A percentile compares a stretch with the other conserved stretches of the same genome.
Conservation (phyloP, 2,797 vertebrate species). For the Malacoraja senta region DNA sequence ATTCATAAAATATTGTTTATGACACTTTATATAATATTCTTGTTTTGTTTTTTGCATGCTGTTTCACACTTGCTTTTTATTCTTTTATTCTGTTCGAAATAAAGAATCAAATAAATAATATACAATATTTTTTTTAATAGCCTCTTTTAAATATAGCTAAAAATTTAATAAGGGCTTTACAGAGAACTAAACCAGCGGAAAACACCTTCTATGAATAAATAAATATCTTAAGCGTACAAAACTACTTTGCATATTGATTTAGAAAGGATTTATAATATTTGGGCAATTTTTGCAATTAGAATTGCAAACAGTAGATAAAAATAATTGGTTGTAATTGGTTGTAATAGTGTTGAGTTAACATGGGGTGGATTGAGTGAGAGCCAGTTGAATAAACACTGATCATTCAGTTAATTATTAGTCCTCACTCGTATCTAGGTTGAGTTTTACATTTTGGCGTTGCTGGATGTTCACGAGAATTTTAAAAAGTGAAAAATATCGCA, state of each 20-base stretch:
- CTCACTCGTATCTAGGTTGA: not conserved
- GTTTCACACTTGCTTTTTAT: too few relatives aligned
- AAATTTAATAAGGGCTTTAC: too few relatives aligned
- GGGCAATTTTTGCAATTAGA: slow-evolving; percentile 24
- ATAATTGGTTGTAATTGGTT: slow-evolving; percentile 15
- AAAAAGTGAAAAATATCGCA: not conserved
- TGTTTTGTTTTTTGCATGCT: too few relatives aligned
- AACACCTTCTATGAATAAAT: not conserved
- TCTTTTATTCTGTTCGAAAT: too few relatives aligned
- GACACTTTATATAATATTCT: too few relatives aligned
- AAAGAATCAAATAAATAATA: too few relatives aligned
- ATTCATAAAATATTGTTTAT: too few relatives aligned
- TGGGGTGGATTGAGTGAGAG: not conserved
- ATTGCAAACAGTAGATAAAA: slow-evolving; percentile 4
- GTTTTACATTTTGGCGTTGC: not conserved
- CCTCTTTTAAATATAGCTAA: too few relatives aligned
- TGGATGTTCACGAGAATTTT: not conserved
- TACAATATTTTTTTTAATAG: too few relatives aligned
- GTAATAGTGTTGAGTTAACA: not conserved
- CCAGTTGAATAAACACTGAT: not conserved
- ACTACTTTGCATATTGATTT: not conserved
- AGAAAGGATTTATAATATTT: slow-evolving; percentile 3
- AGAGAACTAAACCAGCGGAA: not conserved
- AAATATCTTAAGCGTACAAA: not conserved
- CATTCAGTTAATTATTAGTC: not conserved